Percentiles rank a stretch among this genome's conserved stretches.
phyloP scores from a whole-genome alignment of 2,797 vertebrate species.

The Lithobates sylvaticus region DNA sequence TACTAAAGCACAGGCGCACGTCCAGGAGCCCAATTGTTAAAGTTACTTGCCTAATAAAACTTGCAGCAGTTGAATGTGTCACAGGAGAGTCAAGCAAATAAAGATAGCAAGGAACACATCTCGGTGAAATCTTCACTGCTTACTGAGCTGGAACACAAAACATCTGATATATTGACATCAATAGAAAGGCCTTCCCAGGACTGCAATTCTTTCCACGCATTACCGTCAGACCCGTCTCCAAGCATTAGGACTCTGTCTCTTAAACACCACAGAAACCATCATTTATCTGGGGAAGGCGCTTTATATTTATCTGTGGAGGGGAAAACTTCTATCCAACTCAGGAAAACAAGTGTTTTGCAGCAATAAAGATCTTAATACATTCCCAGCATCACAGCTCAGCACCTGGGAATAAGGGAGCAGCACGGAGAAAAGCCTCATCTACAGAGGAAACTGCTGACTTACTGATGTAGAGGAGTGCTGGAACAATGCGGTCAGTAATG shows the following conservation, averaged over 20 bases:
- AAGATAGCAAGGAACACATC: constrained; percentile 10
- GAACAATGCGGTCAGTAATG: no score
- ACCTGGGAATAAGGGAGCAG: neutral
- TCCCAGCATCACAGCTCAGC: neutral
- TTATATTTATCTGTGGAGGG: constrained; percentile 20
- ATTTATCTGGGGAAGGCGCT: constrained; percentile 16
- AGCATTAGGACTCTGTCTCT: constrained; percentile 23
- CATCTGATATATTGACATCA: constrained; percentile 48
- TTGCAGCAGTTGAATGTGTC: constrained; percentile 15
- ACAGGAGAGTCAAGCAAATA: constrained; percentile 27
- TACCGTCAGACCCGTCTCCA: constrained; percentile 7
- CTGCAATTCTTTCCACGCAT: constrained; percentile 30
- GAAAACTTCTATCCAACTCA: neutral
- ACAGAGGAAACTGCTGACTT: neutral
- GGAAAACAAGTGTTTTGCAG: neutral
- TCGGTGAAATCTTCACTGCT: constrained; percentile 19
- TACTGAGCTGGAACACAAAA: constrained; percentile 44
- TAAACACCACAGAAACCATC: constrained; percentile 24
- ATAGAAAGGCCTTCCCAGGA: constrained; percentile 34
- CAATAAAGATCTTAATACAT: constrained; percentile 25
- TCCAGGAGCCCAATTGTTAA: neutral
- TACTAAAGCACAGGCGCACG: neutral
- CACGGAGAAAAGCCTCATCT: neutral
- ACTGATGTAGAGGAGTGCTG: no score
- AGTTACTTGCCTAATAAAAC: constrained; percentile 16